Evolutionary conservation across 2,888 invertebrate species (phyloP), one percentile per base, ranked within the genome.

Genomic region (Octodonta nipae): DNA sequence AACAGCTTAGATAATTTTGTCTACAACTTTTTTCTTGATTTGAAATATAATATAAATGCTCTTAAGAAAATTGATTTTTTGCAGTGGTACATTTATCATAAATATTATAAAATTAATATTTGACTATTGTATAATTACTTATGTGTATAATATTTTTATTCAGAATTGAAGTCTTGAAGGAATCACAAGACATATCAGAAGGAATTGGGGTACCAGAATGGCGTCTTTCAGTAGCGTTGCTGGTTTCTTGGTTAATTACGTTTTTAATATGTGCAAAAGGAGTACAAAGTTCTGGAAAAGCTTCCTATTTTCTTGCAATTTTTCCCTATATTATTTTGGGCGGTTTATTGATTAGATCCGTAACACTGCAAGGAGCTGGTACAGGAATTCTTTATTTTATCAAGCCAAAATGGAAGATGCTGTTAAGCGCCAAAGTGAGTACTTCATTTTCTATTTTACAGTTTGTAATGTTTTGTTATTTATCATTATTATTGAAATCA

Each of bases 281-380:
- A 8, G 78, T 84, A 1, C 75, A 77, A 55, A 79, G 78, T 47
- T 77, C 82, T 1, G 84, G 84, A 28, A 84, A 83, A 58, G 80
- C 77, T 0, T 77, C 88, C 0, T 91, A 89, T 60, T 83, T 91
- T 57, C 75, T 88, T 11, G 88, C 89, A 0, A 59, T 88, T 3
- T 86, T 86, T 56, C 87, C 86, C 0, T 85, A 83, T 49, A 67
- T 81, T 5, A 75, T 87, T 31, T 70, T 88, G 55, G 61, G 83
- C 37, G 73, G 74, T 15, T 61, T 88, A 26, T 67, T 88, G 8
- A 70, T 84, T 30, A 70, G 76, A 34, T 71, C 75, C 1, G 66
- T 64, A 0, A 73, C 71, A 1, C 52, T 78, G 28, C 73, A 76
- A 2, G 86, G 87, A 1, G 77, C 86, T 5, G 66, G 60, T 2